Evolutionary conservation across 1,140 invertebrate genomes (phyloP), one percentile per base, ranked within the genome.

Genomic region (Coenobita brevimanus): DNA sequence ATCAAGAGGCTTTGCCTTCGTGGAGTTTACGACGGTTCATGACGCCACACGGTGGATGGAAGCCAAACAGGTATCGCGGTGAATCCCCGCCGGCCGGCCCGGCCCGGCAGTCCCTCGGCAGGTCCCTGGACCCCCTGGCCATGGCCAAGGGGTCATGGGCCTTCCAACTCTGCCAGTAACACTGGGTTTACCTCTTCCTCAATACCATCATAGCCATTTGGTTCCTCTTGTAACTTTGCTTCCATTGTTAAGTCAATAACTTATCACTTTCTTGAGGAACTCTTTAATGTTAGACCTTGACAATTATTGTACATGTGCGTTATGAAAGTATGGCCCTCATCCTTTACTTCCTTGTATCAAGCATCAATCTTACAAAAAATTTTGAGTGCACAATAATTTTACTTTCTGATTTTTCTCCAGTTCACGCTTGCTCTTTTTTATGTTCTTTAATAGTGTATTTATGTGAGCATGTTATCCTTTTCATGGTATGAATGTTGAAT

Each of bases 41-140:
- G 97, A 98, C 94, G 97, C 97, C 91, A 95, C 95, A 93, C 95
- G 95, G 91, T 98, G 97, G 96, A 98, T 98, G 96, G 97, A 98
- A 93, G 94, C 95, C 93, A 97, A 97, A 95, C 96, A 98, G 96
- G 97, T 97, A 96, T 91, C 91, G 90, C 83, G 90, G 82, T 88
- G 89, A 92, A 92, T 92, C 90, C 81, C 85, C 76, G 41, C 75
- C 82, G 85, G 57, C 81, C 82, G 89, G 80, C 89, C 73, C 71
- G 73, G 88, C 88, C 88, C 82, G 90, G 80, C 84, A 17, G 46
- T 17, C 46, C 80, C 71, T 64, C 81, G 80, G 80, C 88, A 83
- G 82, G 75, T 41, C 83, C 79, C 85, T 60, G 79, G 79, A 73
- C 89, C 85, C 86, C 89, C 69, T 78, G 71, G 78, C 69, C 86